Percentiles rank a stretch among this genome's conserved stretches.
phyloP scores from a whole-genome alignment of 2,888 invertebrate species.

The Ormyrus rosae region DNA sequence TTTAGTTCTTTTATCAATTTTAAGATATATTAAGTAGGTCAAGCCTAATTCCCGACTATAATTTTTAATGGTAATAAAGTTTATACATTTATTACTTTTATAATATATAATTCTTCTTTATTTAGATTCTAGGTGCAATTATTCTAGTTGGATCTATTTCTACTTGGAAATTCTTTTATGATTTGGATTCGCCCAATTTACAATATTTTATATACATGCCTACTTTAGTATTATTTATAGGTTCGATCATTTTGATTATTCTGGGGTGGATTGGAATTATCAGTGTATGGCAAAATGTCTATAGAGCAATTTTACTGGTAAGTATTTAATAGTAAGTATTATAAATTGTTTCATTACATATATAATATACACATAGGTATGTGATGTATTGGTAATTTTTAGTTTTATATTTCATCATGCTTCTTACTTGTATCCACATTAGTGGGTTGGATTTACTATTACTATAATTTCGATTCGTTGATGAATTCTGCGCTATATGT shows the following conservation, averaged over 20 bases:
- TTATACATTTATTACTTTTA: background rate
- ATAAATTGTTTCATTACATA: too few relatives aligned
- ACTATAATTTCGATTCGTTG: background rate
- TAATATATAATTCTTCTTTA: background rate
- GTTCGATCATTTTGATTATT: background rate
- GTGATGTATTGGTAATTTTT: background rate
- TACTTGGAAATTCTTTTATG: background rate
- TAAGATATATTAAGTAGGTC: too few relatives aligned
- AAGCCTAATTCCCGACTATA: too few relatives aligned
- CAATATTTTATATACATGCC: background rate
- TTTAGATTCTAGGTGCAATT: background rate
- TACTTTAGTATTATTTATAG: background rate
- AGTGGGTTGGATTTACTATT: background rate
- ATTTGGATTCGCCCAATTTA: background rate
- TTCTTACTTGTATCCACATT: background rate
- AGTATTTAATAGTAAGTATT: background rate
- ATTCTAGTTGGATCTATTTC: background rate
- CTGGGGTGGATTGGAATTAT: constrained; percentile 1
- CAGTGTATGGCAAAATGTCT: background rate
- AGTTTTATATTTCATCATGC: constrained; percentile 1
- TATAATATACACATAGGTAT: background rate
- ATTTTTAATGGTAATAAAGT: too few relatives aligned
- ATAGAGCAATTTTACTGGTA: background rate
- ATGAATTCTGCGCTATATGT: background rate
- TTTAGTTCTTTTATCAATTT: too few relatives aligned